A percentile compares a stretch with the other conserved stretches of the same genome.
phyloP scores from a whole-genome alignment of 2,113 vertebrate genomes.

The Sturnus vulgaris region DNA sequence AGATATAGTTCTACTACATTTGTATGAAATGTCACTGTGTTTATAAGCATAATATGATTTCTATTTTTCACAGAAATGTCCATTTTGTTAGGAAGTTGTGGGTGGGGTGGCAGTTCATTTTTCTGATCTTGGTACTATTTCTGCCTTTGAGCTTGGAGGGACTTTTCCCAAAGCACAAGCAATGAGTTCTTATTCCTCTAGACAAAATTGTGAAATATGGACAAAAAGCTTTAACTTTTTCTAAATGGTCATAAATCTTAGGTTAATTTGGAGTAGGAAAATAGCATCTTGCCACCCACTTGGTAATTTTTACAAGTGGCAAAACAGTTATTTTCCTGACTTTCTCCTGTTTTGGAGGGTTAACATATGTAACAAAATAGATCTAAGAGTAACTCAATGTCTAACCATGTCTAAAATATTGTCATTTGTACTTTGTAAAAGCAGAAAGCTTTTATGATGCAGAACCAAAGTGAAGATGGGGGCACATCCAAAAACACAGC shows the following conservation, averaged over 20 bases:
- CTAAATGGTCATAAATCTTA: neutral
- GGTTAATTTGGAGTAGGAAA: neutral
- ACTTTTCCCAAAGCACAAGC: neutral
- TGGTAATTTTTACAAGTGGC: neutral
- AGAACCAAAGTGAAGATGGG: neutral
- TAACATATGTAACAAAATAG: neutral
- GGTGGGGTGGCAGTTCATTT: neutral
- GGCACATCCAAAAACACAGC: neutral
- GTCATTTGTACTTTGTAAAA: neutral
- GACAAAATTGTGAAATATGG: neutral
- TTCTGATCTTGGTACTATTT: neutral
- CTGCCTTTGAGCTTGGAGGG: neutral
- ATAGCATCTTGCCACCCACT: neutral
- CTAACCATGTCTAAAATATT: neutral
- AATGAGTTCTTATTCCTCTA: neutral
- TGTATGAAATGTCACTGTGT: neutral
- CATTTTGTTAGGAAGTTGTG: neutral
- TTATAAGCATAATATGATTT: neutral
- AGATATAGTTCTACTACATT: neutral
- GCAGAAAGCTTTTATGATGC: neutral
- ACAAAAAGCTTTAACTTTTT: neutral
- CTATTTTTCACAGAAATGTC: neutral
- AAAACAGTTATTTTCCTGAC: neutral
- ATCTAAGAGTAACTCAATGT: neutral
- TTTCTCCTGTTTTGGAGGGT: neutral